Percentiles rank a stretch among this genome's conserved stretches.
phyloP scores from a whole-genome alignment of 2,888 invertebrate genomes.

The Venusia cambrica region DNA sequence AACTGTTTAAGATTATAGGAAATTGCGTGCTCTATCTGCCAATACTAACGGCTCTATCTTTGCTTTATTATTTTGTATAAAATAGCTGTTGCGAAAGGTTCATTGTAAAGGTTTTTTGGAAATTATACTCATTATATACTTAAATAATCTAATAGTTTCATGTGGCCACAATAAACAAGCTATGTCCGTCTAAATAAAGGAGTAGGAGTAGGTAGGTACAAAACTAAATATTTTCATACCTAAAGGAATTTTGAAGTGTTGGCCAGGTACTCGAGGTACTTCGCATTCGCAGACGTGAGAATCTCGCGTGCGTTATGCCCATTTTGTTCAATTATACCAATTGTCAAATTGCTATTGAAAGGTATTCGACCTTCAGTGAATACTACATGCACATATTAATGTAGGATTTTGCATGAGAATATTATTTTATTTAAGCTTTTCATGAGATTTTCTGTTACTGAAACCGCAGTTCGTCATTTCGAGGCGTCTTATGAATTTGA shows the following conservation, averaged over 20 bases:
- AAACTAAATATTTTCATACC: too few species aligned
- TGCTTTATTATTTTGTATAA: slow-evolving; percentile 2
- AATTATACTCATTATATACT: too few species aligned
- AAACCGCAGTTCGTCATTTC: too few species aligned
- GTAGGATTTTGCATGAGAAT: slow-evolving; percentile 31
- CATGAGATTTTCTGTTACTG: too few species aligned
- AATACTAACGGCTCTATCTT: not conserved
- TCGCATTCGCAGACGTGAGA: slow-evolving; percentile 38
- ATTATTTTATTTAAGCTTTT: too few species aligned
- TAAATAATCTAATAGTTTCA: too few species aligned
- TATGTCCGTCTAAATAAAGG: too few species aligned
- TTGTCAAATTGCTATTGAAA: slow-evolving; percentile 55
- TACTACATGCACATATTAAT: slow-evolving; percentile 28
- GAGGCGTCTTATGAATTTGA: too few species aligned
- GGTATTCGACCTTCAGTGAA: slow-evolving; percentile 49
- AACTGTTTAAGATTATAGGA: slow-evolving; percentile 3
- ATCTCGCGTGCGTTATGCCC: slow-evolving; percentile 48
- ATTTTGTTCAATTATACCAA: slow-evolving; percentile 50
- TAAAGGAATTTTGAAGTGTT: slow-evolving; percentile 27
- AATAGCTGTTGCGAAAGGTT: too few species aligned
- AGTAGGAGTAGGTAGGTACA: too few species aligned
- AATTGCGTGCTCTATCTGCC: slow-evolving; percentile 15
- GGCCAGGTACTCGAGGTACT: slow-evolving; percentile 23
- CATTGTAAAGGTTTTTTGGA: too few species aligned
- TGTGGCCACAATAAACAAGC: too few species aligned